These are phyloP conservation scores for Perca fluviatilis DNA, from an alignment of 2,113 vertebrate genomes.

Conservation along the genomic window DNA sequence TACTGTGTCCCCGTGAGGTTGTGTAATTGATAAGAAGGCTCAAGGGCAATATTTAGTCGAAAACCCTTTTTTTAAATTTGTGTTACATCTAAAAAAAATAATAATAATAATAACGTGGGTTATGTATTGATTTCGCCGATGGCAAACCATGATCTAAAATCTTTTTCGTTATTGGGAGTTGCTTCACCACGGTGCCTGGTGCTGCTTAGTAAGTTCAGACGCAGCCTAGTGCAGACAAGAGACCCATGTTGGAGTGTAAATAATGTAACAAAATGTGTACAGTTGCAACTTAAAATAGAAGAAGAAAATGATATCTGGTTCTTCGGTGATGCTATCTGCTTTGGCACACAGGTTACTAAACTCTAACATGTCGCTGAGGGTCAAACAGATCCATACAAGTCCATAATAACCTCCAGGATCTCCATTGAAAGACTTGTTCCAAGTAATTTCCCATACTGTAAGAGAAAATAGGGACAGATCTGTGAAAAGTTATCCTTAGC, in stretches of 20 bases:
- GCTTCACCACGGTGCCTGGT: slow-evolving; percentile 8
- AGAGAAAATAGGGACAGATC: slow-evolving; percentile 16
- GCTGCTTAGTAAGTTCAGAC: slow-evolving; percentile 1
- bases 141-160: slow-evolving; percentile 28
- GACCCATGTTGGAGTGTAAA: background rate
- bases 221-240: background rate
- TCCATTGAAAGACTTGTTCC: background rate
- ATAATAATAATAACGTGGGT: background rate
- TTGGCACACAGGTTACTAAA: background rate
- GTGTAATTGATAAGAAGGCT: background rate
- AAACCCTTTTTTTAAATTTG: slow-evolving; percentile 1
- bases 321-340: background rate
- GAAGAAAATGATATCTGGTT: background rate
- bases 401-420: background rate
- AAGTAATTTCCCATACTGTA: background rate
- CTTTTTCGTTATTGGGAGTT: slow-evolving; percentile 20
- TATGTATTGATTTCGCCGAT: slow-evolving; percentile 34
- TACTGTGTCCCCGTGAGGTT: background rate
- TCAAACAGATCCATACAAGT: background rate
- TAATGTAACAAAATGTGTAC: slow-evolving; percentile 48
- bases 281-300: slow-evolving; percentile 24
- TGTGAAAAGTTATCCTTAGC: slow-evolving; percentile 34
- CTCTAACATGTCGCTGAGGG: background rate
- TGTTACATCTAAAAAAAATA: background rate
- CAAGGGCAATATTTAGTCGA: background rate